Evolutionary conservation across 1,140 invertebrate species (phyloP), one percentile per base, ranked within the genome.

Genomic region (Pseudomyrmex dendroicus): DNA sequence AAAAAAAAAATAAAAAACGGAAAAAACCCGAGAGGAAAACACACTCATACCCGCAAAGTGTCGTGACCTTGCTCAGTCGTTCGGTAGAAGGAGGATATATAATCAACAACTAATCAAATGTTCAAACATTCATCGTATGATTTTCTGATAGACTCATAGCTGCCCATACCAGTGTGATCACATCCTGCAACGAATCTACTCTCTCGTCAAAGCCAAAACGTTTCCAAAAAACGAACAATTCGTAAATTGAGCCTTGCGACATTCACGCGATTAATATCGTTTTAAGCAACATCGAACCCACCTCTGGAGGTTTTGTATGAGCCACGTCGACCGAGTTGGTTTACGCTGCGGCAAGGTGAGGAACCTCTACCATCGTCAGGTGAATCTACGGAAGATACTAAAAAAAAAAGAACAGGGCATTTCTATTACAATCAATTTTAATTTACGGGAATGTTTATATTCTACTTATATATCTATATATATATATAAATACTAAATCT

Each of bases 281-380:
- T 2, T 2, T 80, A 56, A 56, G 54, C 48, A 67, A 88, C 73
- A 64, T 77, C 82, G 86, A 91, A 95, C 96, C 95, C 91, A 98
- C 97, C 97, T 96, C 97, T 94, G 84, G 97, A 97, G 63, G 96
- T 97, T 95, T 97, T 97, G 94, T 97, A 97, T n/a, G 97, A 97
- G 93, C 97, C 96, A 84, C 97, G 95, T 35, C 97, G 95, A 82
- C 96, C 97, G 73, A 97, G 95, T 86, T 95, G 96, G 89, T 95
- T 96, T 74, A 95, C 94, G 77, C 96, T 96, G 91, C 96, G 95
- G 92, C 96, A 96, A 17, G 96, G 96, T 0, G 96, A 97, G 89
- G 96, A 96, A 83, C 96, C 96, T 92, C 96, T 95, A 91, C 96
- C 96, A 89, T 98, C 97, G 91, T 97, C 97, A 48, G 97, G 97